Evolutionary conservation across 2,113 vertebrate genomes (phyloP).

Genomic region (Myotis lucifugus): DNA sequence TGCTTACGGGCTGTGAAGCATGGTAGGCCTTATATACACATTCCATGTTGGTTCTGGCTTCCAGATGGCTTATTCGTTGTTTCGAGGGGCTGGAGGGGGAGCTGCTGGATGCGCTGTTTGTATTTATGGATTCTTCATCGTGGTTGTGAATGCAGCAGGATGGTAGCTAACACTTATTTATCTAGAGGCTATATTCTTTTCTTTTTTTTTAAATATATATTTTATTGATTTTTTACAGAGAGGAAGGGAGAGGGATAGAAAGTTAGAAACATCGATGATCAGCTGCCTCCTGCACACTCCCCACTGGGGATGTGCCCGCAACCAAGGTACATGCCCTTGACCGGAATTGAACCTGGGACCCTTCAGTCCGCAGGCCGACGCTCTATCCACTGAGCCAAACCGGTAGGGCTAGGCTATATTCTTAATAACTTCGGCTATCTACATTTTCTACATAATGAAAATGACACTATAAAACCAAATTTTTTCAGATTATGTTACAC

Average conservation of each 20-base stretch:
- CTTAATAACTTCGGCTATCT: background rate
- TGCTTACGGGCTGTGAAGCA: background rate
- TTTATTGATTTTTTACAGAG: too few relatives aligned
- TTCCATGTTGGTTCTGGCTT: background rate
- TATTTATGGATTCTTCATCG: background rate
- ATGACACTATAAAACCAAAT: background rate
- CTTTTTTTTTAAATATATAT: too few relatives aligned
- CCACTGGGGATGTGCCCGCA: too few relatives aligned
- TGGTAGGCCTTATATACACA: background rate
- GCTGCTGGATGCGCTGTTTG: background rate
- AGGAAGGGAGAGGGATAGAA: too few relatives aligned
- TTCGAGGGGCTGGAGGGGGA: background rate
- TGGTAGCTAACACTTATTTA: background rate
- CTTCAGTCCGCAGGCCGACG: too few relatives aligned
- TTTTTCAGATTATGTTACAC: constrained; percentile 12
- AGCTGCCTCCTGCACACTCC: too few relatives aligned
- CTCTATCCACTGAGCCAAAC: too few relatives aligned
- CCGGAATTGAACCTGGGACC: too few relatives aligned
- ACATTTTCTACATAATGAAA: constrained; percentile 1
- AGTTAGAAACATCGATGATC: too few relatives aligned
- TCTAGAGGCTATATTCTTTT: constrained; percentile 3
- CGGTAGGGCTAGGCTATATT: constrained; percentile 1
- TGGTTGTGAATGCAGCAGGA: background rate
- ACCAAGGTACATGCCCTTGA: too few relatives aligned
- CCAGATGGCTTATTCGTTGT: background rate